Evolutionary conservation across 2,113 vertebrate genomes (phyloP).

Genomic region (Misgurnus anguillicaudatus): DNA sequence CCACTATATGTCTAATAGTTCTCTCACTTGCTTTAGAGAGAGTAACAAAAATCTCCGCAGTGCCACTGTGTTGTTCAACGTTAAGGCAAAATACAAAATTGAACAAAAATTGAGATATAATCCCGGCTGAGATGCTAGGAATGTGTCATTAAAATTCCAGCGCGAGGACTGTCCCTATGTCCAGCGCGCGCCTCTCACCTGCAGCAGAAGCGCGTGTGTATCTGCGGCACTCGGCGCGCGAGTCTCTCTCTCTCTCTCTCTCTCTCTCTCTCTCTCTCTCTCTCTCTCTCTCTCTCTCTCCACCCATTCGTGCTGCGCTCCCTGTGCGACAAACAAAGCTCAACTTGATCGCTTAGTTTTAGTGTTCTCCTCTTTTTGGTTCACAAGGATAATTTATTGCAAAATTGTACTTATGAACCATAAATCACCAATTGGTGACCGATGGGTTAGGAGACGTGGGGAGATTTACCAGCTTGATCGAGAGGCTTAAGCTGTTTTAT

Average conservation of each 20-base stretch:
- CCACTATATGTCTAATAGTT: slow-evolving; percentile 52
- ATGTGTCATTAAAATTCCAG: slow-evolving; percentile 49
- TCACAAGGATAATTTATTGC: slow-evolving; percentile 12
- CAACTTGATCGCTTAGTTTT: slow-evolving; percentile 84
- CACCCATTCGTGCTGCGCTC: slow-evolving; percentile 68
- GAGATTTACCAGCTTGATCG: background rate
- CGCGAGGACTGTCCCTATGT: slow-evolving; percentile 68
- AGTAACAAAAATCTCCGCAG: slow-evolving; percentile 46
- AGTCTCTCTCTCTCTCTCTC: slow-evolving; percentile 68
- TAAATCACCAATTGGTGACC: background rate
- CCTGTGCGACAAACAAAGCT: slow-evolving; percentile 80
- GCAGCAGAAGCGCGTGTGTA: slow-evolving; percentile 89
- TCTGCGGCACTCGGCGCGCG: slow-evolving; percentile 92
- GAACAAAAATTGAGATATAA: slow-evolving; percentile 51
- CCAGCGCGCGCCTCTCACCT: slow-evolving; percentile 84
- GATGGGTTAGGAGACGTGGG: background rate
- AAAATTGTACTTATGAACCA: background rate
- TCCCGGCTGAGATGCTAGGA: slow-evolving; percentile 61
- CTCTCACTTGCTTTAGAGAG: slow-evolving; percentile 45
- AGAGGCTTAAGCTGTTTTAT: background rate
- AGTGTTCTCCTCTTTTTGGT: slow-evolving; percentile 70
- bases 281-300: slow-evolving; percentile 55
- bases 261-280: slow-evolving; percentile 52
- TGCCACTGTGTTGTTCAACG: slow-evolving; percentile 17
- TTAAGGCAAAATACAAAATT: slow-evolving; percentile 18